phyloP scores from a whole-genome alignment of 2,888 invertebrate genomes.

The Neocrepidodera transversa region DNA sequence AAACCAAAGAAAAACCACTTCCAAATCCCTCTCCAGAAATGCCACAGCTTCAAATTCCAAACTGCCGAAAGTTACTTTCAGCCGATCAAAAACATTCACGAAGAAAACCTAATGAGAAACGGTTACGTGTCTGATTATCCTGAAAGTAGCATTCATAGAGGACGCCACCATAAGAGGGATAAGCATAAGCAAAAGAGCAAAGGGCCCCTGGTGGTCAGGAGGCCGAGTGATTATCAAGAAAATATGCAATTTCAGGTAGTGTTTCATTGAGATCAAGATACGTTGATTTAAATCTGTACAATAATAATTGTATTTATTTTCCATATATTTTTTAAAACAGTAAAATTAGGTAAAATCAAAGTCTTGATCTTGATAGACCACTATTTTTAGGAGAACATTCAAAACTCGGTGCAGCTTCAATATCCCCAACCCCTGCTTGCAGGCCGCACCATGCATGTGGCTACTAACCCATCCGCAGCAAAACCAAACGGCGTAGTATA shows the following conservation, averaged over 20 bases:
- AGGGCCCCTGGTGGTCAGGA: constrained; percentile 56
- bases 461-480: constrained; percentile 36
- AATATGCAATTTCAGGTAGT: constrained; percentile 51
- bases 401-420: constrained; percentile 58
- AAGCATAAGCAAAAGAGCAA: constrained; percentile 55
- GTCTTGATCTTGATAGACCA: constrained; percentile 6
- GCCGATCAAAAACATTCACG: constrained; percentile 69
- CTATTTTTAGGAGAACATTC: constrained; percentile 48
- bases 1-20: constrained; percentile 69
- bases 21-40: constrained; percentile 70
- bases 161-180: constrained; percentile 48
- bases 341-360: no score
- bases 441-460: constrained; percentile 41
- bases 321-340: no score
- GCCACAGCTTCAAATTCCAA: constrained; percentile 67
- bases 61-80: constrained; percentile 68
- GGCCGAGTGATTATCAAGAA: constrained; percentile 56
- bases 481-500: constrained; percentile 60
- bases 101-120: constrained; percentile 59
- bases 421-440: constrained; percentile 58
- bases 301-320: neutral
- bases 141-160: constrained; percentile 47
- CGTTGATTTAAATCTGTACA: neutral
- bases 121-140: constrained; percentile 58
- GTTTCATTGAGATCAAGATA: constrained; percentile 7